These are phyloP conservation scores for Sclerurus mexicanus DNA, from an alignment of 2,113 vertebrate genomes.

Conservation along the genomic window DNA sequence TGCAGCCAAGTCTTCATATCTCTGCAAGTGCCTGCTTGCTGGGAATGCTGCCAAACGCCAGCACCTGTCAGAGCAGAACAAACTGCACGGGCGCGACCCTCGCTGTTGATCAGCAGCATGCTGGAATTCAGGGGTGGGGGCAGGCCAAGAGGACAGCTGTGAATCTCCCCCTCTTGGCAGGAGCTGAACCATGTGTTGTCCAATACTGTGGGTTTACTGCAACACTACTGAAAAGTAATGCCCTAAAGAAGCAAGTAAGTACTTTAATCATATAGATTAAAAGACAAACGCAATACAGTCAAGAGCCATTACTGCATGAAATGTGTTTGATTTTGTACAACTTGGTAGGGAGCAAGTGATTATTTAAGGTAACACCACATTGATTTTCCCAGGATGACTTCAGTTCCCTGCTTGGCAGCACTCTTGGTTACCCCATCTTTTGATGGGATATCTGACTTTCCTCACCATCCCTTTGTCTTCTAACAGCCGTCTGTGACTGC, in stretches of 20 bases:
- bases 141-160: neutral
- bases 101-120: neutral
- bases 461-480: neutral
- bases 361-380: neutral
- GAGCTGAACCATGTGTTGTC: neutral
- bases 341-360: neutral
- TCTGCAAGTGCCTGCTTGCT: neutral
- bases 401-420: neutral
- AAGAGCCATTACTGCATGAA: neutral
- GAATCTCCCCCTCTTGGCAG: neutral
- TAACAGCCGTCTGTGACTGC: neutral
- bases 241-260: neutral
- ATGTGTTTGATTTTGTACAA: neutral
- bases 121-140: neutral
- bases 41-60: neutral
- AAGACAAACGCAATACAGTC: neutral
- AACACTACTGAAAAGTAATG: neutral
- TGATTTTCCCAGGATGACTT: neutral
- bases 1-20: neutral
- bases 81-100: neutral
- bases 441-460: neutral
- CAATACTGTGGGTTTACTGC: neutral
- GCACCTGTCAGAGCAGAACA: constrained; percentile 13
- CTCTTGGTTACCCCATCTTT: neutral
- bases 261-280: neutral